Evolutionary conservation across 64 coral and sea anemone genomes (phyloP).

Genomic region (Stichodactyla mertensii): DNA sequence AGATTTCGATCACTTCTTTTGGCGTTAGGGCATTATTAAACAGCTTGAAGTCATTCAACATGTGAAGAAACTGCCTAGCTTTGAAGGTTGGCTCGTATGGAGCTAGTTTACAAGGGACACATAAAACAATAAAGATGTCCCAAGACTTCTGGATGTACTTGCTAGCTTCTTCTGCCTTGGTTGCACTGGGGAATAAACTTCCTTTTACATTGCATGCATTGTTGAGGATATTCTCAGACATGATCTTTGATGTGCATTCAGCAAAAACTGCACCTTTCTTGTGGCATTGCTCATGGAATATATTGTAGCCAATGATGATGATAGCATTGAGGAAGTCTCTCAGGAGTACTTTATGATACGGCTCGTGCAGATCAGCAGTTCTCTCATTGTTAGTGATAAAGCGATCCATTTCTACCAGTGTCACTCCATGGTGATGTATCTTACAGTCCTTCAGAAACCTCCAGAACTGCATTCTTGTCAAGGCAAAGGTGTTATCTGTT

Average conservation of each 20-base stretch:
- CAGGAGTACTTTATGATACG: constrained; percentile 71
- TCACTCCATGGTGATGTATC: constrained; percentile 70
- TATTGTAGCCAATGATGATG: constrained; percentile 67
- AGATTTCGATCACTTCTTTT: constrained; percentile 74
- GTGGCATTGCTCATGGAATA: constrained; percentile 44
- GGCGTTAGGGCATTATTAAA: constrained; percentile 75
- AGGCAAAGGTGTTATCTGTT: constrained; percentile 91
- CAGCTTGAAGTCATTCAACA: constrained; percentile 81
- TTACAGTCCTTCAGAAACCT: constrained; percentile 88
- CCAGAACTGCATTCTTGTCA: constrained; percentile 89
- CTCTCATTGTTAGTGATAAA: constrained; percentile 40
- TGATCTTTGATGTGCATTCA: constrained; percentile 80
- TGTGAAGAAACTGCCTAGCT: constrained; percentile 78
- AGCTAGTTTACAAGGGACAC: constrained; percentile 11
- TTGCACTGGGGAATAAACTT: constrained; percentile 55
- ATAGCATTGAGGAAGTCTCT: constrained; percentile 91
- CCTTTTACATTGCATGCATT: constrained; percentile 77
- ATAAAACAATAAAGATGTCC: constrained; percentile 65
- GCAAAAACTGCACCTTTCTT: constrained; percentile 36
- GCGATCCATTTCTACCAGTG: constrained; percentile 65
- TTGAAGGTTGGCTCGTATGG: constrained; percentile 76
- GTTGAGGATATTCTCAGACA: constrained; percentile 70
- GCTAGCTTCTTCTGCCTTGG: constrained; percentile 53
- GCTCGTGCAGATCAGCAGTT: constrained; percentile 54
- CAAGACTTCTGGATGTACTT: constrained; percentile 65